phyloP scores from a whole-genome alignment of 30 jellyfish, hydroid and myxozoan species.

The Aurelia sp. region DNA sequence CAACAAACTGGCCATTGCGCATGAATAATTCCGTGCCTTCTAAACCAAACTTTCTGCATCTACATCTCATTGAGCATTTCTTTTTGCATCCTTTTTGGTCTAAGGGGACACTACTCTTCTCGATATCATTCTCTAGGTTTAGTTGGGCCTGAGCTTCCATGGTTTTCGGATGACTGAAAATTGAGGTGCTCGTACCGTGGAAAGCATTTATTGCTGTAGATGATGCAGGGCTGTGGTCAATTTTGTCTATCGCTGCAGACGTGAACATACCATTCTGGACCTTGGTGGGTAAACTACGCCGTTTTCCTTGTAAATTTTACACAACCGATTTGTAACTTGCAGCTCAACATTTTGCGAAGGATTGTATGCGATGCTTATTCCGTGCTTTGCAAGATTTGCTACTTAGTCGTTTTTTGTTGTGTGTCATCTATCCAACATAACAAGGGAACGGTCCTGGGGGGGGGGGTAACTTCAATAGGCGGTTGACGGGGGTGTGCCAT shows the following conservation, averaged over 20 bases:
- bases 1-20: too few species aligned
- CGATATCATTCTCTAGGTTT: slow-evolving; percentile 1
- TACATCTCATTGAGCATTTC: too few species aligned
- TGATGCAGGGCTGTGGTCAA: slow-evolving; percentile 55
- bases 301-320: slow-evolving; percentile 1
- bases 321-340: slow-evolving; percentile 25
- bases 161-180: slow-evolving; percentile 33
- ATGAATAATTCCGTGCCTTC: too few species aligned
- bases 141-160: background rate
- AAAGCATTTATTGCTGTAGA: slow-evolving; percentile 40
- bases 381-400: slow-evolving; percentile 34
- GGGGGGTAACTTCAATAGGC: too few species aligned
- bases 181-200: slow-evolving; percentile 57
- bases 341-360: slow-evolving; percentile 14
- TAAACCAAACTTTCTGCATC: too few species aligned
- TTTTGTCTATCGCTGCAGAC: slow-evolving; percentile 43
- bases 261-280: slow-evolving; percentile 29
- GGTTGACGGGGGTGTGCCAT: too few species aligned
- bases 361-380: slow-evolving; percentile 27
- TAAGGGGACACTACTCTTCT: background rate
- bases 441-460: too few species aligned
- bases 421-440: slow-evolving; percentile 35
- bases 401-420: slow-evolving; percentile 20
- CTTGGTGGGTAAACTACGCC: slow-evolving; percentile 53
- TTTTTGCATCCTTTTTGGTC: too few species aligned